These are phyloP conservation scores for Tillus elongatus DNA, from an alignment of 2,888 invertebrate genomes.

Conservation along the genomic window DNA sequence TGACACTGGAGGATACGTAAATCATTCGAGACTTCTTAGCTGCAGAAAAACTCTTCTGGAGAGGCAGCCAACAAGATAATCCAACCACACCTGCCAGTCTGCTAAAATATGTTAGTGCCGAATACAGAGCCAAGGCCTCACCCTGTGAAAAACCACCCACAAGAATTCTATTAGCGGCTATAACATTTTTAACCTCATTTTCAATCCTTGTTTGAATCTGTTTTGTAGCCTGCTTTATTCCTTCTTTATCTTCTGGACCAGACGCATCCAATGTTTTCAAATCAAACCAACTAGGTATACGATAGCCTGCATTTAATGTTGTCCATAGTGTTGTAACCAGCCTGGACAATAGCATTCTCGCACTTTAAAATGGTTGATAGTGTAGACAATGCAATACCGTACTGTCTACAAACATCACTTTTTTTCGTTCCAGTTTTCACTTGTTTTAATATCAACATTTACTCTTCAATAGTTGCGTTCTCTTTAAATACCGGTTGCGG, in stretches of 20 bases:
- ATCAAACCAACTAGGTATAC: conserved; percentile 96
- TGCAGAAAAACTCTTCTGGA: conserved; percentile 75
- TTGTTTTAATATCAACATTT: too few species aligned
- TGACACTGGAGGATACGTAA: conserved; percentile 87
- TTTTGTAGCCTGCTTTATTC: conserved; percentile 71
- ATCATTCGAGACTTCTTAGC: conserved; percentile 47
- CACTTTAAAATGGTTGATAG: too few species aligned
- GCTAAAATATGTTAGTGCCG: conserved; percentile 75
- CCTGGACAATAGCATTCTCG: too few species aligned
- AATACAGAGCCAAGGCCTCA: conserved; percentile 90
- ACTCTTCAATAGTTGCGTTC: too few species aligned
- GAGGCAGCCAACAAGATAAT: conserved; percentile 89
- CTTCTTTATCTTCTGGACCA: conserved; percentile 84
- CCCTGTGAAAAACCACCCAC: conserved; percentile 97
- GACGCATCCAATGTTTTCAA: conserved; percentile 72
- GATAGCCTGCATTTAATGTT: conserved; percentile 84
- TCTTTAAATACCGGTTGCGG: too few species aligned
- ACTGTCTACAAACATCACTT: too few species aligned
- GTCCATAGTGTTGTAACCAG: too few species aligned
- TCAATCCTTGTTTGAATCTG: conserved; percentile 70
- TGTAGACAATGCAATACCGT: too few species aligned
- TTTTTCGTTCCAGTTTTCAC: too few species aligned
- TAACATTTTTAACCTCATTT: conserved; percentile 71
- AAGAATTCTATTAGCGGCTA: conserved; percentile 73
- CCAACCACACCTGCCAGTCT: conserved; percentile 82